Evolutionary conservation across 2,888 invertebrate species (phyloP).

Genomic region (Callyntrura sp.): DNA sequence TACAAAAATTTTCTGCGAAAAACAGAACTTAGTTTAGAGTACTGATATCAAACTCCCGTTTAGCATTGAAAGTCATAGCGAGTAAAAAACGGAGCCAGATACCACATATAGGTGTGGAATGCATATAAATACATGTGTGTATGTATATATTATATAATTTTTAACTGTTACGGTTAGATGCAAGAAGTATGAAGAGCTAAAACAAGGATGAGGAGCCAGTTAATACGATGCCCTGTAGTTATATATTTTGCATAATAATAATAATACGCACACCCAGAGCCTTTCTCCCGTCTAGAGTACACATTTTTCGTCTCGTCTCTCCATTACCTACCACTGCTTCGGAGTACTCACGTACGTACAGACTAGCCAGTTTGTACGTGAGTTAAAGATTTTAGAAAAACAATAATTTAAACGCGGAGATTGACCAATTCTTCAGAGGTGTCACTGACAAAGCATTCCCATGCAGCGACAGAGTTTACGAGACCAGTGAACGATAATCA

Average conservation of each 20-base stretch:
- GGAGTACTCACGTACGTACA: neutral
- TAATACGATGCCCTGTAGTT: constrained; percentile 6
- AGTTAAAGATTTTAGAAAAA: neutral
- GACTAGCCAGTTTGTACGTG: neutral
- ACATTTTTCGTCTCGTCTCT: neutral
- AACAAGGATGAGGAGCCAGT: neutral
- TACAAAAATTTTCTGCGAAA: constrained; percentile 5
- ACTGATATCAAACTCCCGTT: no score
- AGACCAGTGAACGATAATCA: constrained; percentile 52
- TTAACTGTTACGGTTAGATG: constrained; percentile 27
- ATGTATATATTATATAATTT: neutral
- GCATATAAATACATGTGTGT: neutral
- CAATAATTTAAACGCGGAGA: neutral
- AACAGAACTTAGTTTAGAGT: neutral
- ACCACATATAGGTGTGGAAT: neutral
- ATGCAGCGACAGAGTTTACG: constrained; percentile 44
- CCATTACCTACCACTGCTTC: constrained; percentile 4
- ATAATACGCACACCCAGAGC: neutral
- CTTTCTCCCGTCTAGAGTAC: neutral
- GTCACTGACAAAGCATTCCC: constrained; percentile 10
- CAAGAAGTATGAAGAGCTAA: constrained; percentile 14
- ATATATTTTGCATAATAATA: neutral
- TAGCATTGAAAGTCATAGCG: no score
- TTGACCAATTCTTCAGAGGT: constrained; percentile 11
- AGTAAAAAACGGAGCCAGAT: no score